Percentiles rank a stretch among this genome's conserved stretches.
These are phyloP conservation scores for Ptychodera flava DNA, from an alignment of 35 echinoderm and acorn worm species.

Conservation along the genomic window DNA sequence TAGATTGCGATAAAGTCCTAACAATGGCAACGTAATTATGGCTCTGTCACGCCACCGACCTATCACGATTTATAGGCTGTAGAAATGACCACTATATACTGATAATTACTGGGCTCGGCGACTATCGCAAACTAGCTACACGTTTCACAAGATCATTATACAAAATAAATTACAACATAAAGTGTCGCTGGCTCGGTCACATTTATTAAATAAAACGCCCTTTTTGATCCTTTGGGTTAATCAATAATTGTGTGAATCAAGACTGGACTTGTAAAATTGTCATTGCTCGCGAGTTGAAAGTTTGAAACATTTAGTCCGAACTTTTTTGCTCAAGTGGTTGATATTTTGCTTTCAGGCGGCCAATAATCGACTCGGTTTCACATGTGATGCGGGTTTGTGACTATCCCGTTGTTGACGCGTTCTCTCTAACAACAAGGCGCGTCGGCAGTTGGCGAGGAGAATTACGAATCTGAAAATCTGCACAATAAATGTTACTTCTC, in stretches of 20 bases:
- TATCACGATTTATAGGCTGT: neutral
- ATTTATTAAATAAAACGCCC: slow-evolving; percentile 2
- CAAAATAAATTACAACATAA: neutral
- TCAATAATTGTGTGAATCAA: neutral
- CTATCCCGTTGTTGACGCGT: no score
- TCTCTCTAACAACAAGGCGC: no score
- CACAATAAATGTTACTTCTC: no score
- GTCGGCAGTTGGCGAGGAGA: no score
- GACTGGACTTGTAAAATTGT: no score
- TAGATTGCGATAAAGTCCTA: neutral
- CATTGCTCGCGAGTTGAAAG: no score
- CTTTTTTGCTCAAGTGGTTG: no score
- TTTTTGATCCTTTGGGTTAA: neutral
- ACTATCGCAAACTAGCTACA: neutral
- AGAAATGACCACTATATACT: neutral
- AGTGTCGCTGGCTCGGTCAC: neutral
- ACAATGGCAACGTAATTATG: neutral
- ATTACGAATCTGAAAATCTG: no score
- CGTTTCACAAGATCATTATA: neutral
- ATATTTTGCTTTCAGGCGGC: no score
- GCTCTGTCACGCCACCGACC: neutral
- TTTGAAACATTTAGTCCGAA: no score
- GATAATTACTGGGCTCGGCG: neutral
- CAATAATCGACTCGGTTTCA: no score
- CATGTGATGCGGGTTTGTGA: no score